These are phyloP conservation scores for Meloidogyne hapla DNA, from an alignment of 1,140 invertebrate species.

Conservation along the genomic window DNA sequence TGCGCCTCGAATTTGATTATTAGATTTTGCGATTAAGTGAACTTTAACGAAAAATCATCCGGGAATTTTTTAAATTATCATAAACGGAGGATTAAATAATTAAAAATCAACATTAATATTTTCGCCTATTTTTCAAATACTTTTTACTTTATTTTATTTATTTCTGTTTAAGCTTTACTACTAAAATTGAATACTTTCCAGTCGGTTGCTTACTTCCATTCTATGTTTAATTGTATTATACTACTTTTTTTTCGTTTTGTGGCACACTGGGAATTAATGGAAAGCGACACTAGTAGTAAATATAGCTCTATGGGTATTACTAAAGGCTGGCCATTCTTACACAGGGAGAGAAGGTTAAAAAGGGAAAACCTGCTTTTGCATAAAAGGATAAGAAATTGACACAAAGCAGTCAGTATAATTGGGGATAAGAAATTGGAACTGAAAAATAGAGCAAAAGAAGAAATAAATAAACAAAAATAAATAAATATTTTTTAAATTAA, in stretches of 20 bases:
- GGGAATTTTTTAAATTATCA: too few species aligned
- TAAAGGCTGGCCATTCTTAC: not conserved
- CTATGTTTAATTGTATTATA: not conserved
- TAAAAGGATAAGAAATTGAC: not conserved
- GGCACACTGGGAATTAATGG: not conserved
- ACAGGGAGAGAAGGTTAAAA: not conserved
- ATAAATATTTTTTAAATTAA: too few species aligned
- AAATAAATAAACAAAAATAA: too few species aligned
- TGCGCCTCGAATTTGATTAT: too few species aligned
- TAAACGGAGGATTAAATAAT: too few species aligned
- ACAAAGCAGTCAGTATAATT: not conserved
- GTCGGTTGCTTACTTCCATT: not conserved
- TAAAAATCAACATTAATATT: too few species aligned
- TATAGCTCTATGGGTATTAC: too few species aligned
- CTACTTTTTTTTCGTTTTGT: not conserved
- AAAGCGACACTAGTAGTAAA: not conserved
- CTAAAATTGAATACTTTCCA: constrained; percentile 5
- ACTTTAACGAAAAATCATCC: too few species aligned
- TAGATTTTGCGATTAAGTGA: too few species aligned
- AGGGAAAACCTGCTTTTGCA: not conserved
- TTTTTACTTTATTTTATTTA: not conserved
- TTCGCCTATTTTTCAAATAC: not conserved
- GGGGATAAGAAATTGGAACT: not conserved
- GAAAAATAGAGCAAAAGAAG: too few species aligned
- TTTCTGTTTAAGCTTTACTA: not conserved